Conservation (phyloP, 1,140 invertebrate genomes). For the Drosophila sulfurigaster region DNA sequence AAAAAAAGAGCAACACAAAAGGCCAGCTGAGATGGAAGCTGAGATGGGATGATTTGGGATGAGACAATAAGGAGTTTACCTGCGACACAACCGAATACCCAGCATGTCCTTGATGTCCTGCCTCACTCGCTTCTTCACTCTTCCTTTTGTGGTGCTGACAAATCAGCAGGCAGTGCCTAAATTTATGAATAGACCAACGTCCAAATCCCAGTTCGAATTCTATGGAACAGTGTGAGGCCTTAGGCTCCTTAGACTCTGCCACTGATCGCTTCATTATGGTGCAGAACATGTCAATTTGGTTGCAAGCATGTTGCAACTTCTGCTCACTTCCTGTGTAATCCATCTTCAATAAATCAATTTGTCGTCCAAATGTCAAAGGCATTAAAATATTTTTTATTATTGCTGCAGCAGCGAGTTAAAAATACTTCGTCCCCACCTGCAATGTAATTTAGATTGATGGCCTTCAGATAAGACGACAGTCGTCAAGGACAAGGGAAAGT, state of each 20-base stretch:
- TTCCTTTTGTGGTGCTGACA: conserved; percentile 55
- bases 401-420: conserved; percentile 14
- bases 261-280: conserved; percentile 76
- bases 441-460: conserved; percentile 74
- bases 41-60: conserved; percentile 44
- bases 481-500: conserved; percentile 51
- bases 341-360: conserved; percentile 75
- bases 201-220: neutral
- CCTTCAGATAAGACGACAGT: conserved; percentile 21
- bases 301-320: conserved; percentile 38
- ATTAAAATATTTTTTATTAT: conserved; percentile 72
- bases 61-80: conserved; percentile 65
- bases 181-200: conserved; percentile 66
- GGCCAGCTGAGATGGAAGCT: conserved; percentile 12
- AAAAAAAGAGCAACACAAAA: conserved; percentile 55
- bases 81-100: conserved; percentile 14
- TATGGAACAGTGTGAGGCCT: conserved; percentile 45
- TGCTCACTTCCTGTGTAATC: conserved; percentile 55
- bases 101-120: conserved; percentile 46
- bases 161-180: conserved; percentile 61
- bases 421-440: neutral
- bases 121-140: neutral
- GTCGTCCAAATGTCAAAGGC: conserved; percentile 53
- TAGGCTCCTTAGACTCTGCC: conserved; percentile 19
- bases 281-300: conserved; percentile 69